phyloP scores from a whole-genome alignment of 2,113 vertebrate species.

The Gracilinanus agilis region DNA sequence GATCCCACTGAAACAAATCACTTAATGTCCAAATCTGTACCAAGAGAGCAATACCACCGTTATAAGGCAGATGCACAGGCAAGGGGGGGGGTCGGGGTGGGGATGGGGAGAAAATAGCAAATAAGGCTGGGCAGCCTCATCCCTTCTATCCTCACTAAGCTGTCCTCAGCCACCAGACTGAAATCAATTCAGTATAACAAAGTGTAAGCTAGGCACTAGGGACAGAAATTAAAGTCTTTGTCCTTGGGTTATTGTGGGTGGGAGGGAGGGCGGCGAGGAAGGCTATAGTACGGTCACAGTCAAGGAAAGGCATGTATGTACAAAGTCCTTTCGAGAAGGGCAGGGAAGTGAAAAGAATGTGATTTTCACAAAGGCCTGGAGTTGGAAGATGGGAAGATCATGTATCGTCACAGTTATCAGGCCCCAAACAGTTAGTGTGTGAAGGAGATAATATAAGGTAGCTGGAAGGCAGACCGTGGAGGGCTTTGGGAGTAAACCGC shows the following conservation, averaged over 20 bases:
- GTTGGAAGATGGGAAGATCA: neutral
- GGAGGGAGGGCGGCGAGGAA: neutral
- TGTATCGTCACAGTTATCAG: neutral
- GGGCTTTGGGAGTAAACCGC: neutral
- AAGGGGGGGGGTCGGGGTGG: neutral
- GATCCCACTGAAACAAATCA: neutral
- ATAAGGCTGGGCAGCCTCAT: neutral
- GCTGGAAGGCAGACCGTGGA: neutral
- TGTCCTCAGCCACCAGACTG: neutral
- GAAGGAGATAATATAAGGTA: neutral
- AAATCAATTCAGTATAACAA: neutral
- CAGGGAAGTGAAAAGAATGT: neutral
- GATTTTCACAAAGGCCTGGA: neutral
- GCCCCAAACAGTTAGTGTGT: neutral
- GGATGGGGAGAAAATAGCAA: neutral
- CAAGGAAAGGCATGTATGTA: neutral
- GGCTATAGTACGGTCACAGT: neutral
- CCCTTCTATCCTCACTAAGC: neutral
- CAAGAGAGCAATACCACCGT: slow-evolving; percentile 27
- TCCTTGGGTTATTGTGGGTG: neutral
- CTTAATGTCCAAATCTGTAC: slow-evolving; percentile 22
- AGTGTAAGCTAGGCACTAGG: neutral
- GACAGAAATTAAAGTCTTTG: neutral
- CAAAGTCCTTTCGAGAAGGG: neutral
- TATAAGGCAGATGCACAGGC: neutral